A percentile compares a stretch with the other conserved stretches of the same genome.
phyloP scores from a whole-genome alignment of 2,113 vertebrate species.

The Pseudolaguvia tuberculata region DNA sequence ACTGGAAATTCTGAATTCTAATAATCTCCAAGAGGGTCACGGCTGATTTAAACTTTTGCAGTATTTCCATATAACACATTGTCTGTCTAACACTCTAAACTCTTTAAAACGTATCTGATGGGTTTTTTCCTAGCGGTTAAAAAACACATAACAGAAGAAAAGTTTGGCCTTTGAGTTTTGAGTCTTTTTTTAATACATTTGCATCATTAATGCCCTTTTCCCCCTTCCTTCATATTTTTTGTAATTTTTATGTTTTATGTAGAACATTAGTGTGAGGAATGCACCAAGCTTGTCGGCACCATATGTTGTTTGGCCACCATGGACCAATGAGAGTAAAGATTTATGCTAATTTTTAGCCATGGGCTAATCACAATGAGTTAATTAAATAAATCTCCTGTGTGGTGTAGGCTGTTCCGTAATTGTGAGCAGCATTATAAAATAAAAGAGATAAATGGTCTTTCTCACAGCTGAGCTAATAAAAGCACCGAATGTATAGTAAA shows the following conservation, averaged over 20 bases:
- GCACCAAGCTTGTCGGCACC: background rate
- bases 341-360: background rate
- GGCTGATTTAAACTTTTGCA: background rate
- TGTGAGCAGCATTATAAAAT: background rate
- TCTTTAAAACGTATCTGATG: background rate
- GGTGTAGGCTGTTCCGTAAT: background rate
- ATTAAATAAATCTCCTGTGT: conserved; percentile 1
- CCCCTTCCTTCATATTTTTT: background rate
- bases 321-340: background rate
- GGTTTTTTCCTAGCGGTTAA: background rate
- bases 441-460: background rate
- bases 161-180: background rate
- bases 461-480: background rate
- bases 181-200: background rate
- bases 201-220: background rate
- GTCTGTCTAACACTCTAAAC: background rate
- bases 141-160: background rate
- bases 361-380: background rate
- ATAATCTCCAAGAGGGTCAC: background rate
- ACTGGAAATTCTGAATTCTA: too few species aligned
- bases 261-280: background rate
- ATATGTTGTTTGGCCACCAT: background rate
- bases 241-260: background rate
- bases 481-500: background rate
- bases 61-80: background rate